Conservation (phyloP, 2,113 vertebrate genomes). For the Manacus vitellinus region DNA sequence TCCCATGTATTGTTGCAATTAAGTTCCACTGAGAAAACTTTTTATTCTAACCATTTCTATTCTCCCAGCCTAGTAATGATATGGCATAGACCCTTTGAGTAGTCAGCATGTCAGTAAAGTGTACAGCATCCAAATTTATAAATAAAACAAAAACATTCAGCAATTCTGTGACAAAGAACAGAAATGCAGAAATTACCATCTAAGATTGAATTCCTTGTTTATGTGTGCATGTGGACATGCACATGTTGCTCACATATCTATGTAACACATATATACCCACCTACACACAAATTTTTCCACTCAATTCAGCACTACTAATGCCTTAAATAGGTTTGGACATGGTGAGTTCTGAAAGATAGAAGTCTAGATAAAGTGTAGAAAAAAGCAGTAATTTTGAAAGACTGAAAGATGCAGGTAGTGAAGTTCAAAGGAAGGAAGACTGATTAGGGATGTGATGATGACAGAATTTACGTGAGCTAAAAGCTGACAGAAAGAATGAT, state of each 20-base stretch:
- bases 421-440: neutral
- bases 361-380: neutral
- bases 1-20: neutral
- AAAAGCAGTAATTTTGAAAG: neutral
- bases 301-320: neutral
- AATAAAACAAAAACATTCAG: neutral
- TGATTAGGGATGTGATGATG: neutral
- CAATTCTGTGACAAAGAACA: neutral
- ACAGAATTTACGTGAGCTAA: neutral
- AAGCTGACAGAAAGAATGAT: neutral
- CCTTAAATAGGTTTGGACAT: neutral
- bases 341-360: neutral
- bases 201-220: neutral
- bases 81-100: neutral
- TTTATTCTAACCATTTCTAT: neutral
- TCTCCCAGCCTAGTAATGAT: neutral
- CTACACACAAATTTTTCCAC: neutral
- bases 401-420: neutral
- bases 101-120: neutral
- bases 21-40: neutral
- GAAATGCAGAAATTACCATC: neutral
- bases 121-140: neutral
- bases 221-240: neutral
- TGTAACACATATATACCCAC: neutral
- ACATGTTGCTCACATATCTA: neutral